Evolutionary conservation across 2,113 vertebrate genomes (phyloP).

Genomic region (Leptosomus discolor): DNA sequence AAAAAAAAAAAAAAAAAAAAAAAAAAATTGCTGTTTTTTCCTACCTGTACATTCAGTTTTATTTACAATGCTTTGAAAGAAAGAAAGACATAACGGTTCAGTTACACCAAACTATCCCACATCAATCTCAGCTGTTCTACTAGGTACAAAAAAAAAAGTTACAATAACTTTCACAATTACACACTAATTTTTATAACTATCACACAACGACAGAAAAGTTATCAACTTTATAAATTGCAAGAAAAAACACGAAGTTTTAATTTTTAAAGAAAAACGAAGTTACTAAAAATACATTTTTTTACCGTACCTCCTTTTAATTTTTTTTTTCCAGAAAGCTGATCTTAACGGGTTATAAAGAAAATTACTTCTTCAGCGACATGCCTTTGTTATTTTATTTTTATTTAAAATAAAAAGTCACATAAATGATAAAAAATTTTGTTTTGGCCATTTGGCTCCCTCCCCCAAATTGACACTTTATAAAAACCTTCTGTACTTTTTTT

Average conservation of each 20-base stretch:
- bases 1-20: background rate
- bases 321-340: constrained; percentile 14
- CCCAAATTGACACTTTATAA: constrained; percentile 38
- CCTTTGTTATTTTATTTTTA: constrained; percentile 2
- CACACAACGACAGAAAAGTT: background rate
- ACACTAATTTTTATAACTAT: background rate
- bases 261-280: background rate
- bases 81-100: background rate
- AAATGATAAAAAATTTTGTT: background rate
- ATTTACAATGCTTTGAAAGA: constrained; percentile 18
- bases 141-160: background rate
- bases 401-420: background rate
- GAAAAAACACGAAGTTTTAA: background rate
- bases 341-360: constrained; percentile 27
- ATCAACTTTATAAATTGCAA: background rate
- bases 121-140: background rate
- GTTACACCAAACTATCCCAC: background rate
- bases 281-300: constrained; percentile 4
- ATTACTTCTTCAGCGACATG: background rate
- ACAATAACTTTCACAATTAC: constrained; percentile 9
- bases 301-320: constrained; percentile 9
- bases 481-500: constrained; percentile 43
- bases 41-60: constrained; percentile 10
- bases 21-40: background rate
- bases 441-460: background rate